A percentile compares a stretch with the other conserved stretches of the same genome.
phyloP scores from a whole-genome alignment of 2,888 invertebrate species.

The Blastobasis adustella region DNA sequence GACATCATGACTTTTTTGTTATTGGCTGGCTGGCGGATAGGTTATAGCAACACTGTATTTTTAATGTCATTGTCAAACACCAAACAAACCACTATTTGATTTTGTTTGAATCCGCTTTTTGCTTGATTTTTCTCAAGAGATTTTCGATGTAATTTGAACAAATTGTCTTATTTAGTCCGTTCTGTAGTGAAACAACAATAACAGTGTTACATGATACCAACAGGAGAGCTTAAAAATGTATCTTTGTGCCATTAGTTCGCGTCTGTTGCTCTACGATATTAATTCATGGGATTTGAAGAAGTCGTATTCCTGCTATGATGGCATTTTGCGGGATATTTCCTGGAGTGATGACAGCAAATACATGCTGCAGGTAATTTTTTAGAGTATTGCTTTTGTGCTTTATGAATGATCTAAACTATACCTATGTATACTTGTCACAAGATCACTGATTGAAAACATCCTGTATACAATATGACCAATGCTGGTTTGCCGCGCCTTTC shows the following conservation, averaged over 20 bases:
- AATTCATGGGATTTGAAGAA: conserved; percentile 71
- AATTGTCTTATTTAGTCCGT: conserved; percentile 1
- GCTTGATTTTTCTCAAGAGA: background rate
- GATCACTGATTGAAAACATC: too few relatives aligned
- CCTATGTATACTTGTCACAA: too few relatives aligned
- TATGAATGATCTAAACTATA: too few relatives aligned
- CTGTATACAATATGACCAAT: too few relatives aligned
- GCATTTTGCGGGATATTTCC: conserved; percentile 54
- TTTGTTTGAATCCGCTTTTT: background rate
- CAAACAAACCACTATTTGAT: background rate
- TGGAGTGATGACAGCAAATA: conserved; percentile 73
- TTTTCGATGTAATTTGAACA: conserved; percentile 3
- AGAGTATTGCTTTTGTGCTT: too few relatives aligned
- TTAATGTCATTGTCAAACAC: background rate
- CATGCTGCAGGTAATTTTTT: conserved; percentile 51
- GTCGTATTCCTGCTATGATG: conserved; percentile 63
- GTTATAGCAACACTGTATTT: background rate
- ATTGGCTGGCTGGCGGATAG: background rate
- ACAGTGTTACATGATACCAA: conserved; percentile 11
- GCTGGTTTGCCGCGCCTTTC: background rate
- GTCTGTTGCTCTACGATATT: conserved; percentile 70
- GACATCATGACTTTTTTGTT: too few relatives aligned
- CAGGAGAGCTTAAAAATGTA: conserved; percentile 49
- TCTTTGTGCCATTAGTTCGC: conserved; percentile 73
- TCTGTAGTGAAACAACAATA: conserved; percentile 5